These are phyloP conservation scores for Germaria angustata DNA, from an alignment of 2,888 invertebrate species.

Conservation along the genomic window DNA sequence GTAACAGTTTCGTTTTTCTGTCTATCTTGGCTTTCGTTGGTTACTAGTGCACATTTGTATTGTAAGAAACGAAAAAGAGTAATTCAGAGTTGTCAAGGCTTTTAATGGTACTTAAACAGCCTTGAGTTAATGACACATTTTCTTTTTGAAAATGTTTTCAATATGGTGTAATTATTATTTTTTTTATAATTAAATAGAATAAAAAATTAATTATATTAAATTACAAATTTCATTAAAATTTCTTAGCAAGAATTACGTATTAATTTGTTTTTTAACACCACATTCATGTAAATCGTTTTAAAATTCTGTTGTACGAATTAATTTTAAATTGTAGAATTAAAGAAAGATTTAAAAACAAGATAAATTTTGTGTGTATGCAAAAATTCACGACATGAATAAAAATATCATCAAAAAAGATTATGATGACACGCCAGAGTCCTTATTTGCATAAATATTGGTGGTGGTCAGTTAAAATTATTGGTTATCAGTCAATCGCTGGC, in stretches of 20 bases:
- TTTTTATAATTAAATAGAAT: conserved; percentile 9
- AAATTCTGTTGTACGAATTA: neutral
- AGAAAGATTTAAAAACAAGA: too few species aligned
- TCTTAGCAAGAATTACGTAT: neutral
- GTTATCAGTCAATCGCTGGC: too few species aligned
- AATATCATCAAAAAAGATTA: too few species aligned
- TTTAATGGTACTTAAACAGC: conserved; percentile 56
- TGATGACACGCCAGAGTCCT: too few species aligned
- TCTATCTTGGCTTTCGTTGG: conserved; percentile 40
- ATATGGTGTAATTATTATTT: conserved; percentile 10
- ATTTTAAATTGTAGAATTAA: too few species aligned
- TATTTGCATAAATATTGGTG: too few species aligned
- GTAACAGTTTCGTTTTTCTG: conserved; percentile 40
- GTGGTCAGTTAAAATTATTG: too few species aligned
- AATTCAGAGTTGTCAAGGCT: conserved; percentile 57
- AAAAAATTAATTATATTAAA: neutral
- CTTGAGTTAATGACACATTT: conserved; percentile 59
- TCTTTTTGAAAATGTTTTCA: neutral
- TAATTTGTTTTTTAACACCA: neutral
- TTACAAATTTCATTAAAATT: neutral
- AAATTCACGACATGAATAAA: too few species aligned
- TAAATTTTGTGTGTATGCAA: too few species aligned
- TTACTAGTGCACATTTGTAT: conserved; percentile 18
- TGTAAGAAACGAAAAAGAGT: conserved; percentile 40
- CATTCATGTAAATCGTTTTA: neutral